These are phyloP conservation scores for Istiophorus platypterus DNA, from an alignment of 2,113 vertebrate genomes.

Conservation along the genomic window DNA sequence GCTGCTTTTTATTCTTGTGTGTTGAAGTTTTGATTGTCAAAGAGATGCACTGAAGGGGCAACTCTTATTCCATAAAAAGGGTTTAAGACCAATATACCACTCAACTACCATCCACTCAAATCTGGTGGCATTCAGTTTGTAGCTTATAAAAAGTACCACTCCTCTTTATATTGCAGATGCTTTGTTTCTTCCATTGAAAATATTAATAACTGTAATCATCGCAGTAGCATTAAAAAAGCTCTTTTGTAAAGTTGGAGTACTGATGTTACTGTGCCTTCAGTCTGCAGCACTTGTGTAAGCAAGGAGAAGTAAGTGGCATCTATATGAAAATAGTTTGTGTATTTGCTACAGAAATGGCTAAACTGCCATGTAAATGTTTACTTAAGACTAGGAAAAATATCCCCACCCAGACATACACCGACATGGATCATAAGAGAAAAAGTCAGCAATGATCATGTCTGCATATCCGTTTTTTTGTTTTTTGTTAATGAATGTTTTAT, in stretches of 20 bases:
- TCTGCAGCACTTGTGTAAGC: conserved; percentile 54
- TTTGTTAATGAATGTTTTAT: conserved; percentile 29
- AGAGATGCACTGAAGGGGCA: conserved; percentile 20
- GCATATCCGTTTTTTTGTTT: conserved; percentile 14
- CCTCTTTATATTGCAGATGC: conserved; percentile 22
- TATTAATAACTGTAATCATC: conserved; percentile 28
- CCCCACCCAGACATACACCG: not conserved
- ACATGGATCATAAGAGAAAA: conserved; percentile 2
- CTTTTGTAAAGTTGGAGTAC: conserved; percentile 47
- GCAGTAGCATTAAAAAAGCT: conserved; percentile 27
- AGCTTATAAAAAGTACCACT: conserved; percentile 34
- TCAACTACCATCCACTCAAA: conserved; percentile 67
- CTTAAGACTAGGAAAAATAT: conserved; percentile 25
- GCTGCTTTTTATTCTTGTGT: conserved; percentile 51
- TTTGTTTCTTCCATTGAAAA: conserved; percentile 43
- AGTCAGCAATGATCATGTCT: not conserved
- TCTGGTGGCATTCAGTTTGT: conserved; percentile 10
- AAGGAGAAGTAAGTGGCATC: conserved; percentile 40
- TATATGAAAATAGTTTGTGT: conserved; percentile 13
- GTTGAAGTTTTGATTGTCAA: conserved; percentile 29
- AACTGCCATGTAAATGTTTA: conserved; percentile 54
- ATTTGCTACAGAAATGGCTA: conserved; percentile 6
- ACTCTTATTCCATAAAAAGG: conserved; percentile 11
- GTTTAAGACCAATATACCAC: conserved; percentile 45
- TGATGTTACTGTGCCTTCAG: conserved; percentile 78